Evolutionary conservation across 2,888 invertebrate species (phyloP).

Genomic region (Odontocolon sp.): DNA sequence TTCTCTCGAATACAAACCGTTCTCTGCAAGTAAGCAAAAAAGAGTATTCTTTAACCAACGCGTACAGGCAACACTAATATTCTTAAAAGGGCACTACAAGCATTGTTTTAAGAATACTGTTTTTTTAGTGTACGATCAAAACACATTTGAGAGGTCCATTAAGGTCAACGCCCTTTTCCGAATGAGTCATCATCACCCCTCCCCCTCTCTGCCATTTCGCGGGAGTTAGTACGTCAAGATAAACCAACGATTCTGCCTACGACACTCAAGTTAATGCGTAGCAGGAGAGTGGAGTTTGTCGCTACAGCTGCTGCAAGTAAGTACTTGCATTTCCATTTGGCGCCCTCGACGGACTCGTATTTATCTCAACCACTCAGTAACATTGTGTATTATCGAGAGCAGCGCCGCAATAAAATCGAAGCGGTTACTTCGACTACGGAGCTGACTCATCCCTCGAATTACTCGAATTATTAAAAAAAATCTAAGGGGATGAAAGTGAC

Average conservation of each 20-base stretch:
- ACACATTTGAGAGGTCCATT: too few species aligned
- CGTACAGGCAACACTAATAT: too few species aligned
- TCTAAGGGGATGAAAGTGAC: not conserved
- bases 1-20: too few species aligned
- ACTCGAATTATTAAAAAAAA: conserved; percentile 47
- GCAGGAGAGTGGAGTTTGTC: conserved; percentile 51
- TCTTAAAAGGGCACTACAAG: too few species aligned
- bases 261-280: conserved; percentile 63
- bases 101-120: too few species aligned
- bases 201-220: conserved; percentile 6
- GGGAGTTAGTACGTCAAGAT: conserved; percentile 49
- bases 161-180: not conserved
- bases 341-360: conserved; percentile 49
- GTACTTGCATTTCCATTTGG: conserved; percentile 55
- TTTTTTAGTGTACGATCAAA: too few species aligned
- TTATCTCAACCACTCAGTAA: conserved; percentile 32
- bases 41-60: too few species aligned
- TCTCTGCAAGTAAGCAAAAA: too few species aligned
- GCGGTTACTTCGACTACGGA: conserved; percentile 25
- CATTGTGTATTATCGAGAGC: conserved; percentile 53
- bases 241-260: conserved; percentile 58
- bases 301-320: conserved; percentile 44
- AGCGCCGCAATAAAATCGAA: conserved; percentile 26
- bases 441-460: conserved; percentile 23
- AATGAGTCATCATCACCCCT: conserved; percentile 20